Evolutionary conservation across 1,140 invertebrate species (phyloP).

Genomic region (Danaus melanippus): DNA sequence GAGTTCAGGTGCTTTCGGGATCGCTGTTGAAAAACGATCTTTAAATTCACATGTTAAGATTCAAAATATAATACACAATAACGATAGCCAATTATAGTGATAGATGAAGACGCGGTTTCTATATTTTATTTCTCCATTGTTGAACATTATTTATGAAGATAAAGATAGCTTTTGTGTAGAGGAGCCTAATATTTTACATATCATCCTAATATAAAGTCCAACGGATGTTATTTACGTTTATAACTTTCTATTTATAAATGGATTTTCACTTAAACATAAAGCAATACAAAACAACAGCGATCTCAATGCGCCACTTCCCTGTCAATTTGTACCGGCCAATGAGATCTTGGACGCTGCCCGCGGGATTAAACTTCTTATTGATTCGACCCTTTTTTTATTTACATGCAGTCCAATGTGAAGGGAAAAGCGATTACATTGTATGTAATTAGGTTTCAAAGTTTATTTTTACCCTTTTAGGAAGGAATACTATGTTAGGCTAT

Average conservation of each 20-base stretch:
- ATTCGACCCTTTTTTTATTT: constrained; percentile 69
- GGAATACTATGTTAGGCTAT: too few relatives aligned
- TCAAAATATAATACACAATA: background rate
- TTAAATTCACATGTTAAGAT: background rate
- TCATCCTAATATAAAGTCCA: constrained; percentile 9
- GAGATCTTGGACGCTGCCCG: constrained; percentile 59
- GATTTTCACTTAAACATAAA: background rate
- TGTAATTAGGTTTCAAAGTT: too few relatives aligned
- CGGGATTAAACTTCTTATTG: constrained; percentile 71
- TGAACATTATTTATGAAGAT: too few relatives aligned
- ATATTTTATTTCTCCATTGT: constrained; percentile 4
- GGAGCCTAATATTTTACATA: too few relatives aligned
- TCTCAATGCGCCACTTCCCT: constrained; percentile 30
- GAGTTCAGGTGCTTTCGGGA: constrained; percentile 5
- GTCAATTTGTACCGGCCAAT: constrained; percentile 70
- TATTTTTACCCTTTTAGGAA: too few relatives aligned
- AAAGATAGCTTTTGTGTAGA: too few relatives aligned
- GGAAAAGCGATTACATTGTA: background rate
- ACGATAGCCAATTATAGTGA: constrained; percentile 6
- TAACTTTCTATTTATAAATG: too few relatives aligned
- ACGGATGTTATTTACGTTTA: too few relatives aligned
- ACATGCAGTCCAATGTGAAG: constrained; percentile 20
- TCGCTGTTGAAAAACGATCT: background rate
- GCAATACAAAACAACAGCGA: constrained; percentile 9
- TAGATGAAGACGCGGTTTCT: constrained; percentile 7